Evolutionary conservation across 2,113 vertebrate species (phyloP), one percentile per base, ranked within the genome.

Genomic region (Corythoichthys haematopterus): DNA sequence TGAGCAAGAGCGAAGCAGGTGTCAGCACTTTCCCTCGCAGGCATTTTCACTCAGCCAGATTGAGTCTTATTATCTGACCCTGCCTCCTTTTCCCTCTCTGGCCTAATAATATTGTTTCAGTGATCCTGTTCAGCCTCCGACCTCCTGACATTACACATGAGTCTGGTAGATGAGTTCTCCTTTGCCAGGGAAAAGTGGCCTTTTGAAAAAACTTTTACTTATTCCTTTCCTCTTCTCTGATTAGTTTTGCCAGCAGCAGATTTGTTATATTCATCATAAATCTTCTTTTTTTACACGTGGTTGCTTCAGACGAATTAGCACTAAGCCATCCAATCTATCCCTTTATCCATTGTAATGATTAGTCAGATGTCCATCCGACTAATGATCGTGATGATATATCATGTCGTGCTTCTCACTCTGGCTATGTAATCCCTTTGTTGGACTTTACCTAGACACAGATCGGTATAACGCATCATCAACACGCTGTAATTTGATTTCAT

Each of bases 51-150:
- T 86, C 83, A 78, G 79, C 72, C 48, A 45, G 80, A 90, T 86
- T 85, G 87, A 87, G 86, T 82, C 87, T 88, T 89, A 89, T 90
- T 87, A 87, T 85, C 58, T 85, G 89, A 88, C 89, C 84, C 82
- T 1, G 60, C 81, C 77, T 78, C 74, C 65, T 84, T 85, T 80
- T 82, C 71, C 80, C 84, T 78, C 68, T n/a, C 70, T 82, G 81
- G 87, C 87, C 85, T 84, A 84, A 88, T 89, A 88, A 90, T 90
- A 89, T 90, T 89, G 86, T 88, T 86, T 86, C 80, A 86, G 85
- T 36, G 66, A 83, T 83, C 85, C 84, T 85, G 79, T 80, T 74
- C 81, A 70, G 77, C 82, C 79, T 84, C 80, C 80, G 79, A 88
- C 87, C 86, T 76, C 74, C 47, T 80, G 82, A 79, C 81, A 78